Evolutionary conservation across 1,140 invertebrate genomes (phyloP), one percentile per base, ranked within the genome.

Genomic region (Drosophila sturtevanti): DNA sequence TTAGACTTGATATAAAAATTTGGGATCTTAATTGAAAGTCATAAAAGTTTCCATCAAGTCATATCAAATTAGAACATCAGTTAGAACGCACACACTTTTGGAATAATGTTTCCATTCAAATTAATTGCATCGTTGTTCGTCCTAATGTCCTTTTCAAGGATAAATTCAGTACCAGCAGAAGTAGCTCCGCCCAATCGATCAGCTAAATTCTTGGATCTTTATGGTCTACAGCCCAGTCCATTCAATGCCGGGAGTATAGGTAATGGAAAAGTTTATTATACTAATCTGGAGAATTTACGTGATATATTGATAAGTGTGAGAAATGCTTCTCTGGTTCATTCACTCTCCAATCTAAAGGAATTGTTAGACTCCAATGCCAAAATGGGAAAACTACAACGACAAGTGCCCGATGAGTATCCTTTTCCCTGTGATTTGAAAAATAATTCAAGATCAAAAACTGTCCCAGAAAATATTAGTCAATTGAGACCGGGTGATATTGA

Each of bases 401-500:
- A 41, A 3, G 65, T 81, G 44, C 63, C 68, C 1, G 12, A n/a
- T 4, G 24, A 21, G 2, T 27, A 22, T 2, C 44, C 18, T 12
- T 85, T 85, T 52, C 79, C 81, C 0, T 85, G 79, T n/a, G 51
- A 77, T 38, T 27, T 86, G 11, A 72, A 48, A 7, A 24, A 55
- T 2, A 60, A 48, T 21, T 9, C 24, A 3, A 91, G 92, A 27
- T 93, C 92, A 0, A 0, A 56, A 3, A 18, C 56, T 0, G 22
- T 35, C 5, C 35, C 73, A 76, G 21, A 93, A 93, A 0, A 91
- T 67, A n/a, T 93, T 74, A 24, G 94, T 73, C 14, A 90, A 68
- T 74, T 96, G 24, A 92, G 93, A 64, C 95, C 95, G 2, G 94
- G 94, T 38, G 95, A 96, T 81, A 94, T 96, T 21, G 94, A 95